Base-by-base conservation (phyloP, 2,113 vertebrate species). In the Bujurquina vittata region DNA sequence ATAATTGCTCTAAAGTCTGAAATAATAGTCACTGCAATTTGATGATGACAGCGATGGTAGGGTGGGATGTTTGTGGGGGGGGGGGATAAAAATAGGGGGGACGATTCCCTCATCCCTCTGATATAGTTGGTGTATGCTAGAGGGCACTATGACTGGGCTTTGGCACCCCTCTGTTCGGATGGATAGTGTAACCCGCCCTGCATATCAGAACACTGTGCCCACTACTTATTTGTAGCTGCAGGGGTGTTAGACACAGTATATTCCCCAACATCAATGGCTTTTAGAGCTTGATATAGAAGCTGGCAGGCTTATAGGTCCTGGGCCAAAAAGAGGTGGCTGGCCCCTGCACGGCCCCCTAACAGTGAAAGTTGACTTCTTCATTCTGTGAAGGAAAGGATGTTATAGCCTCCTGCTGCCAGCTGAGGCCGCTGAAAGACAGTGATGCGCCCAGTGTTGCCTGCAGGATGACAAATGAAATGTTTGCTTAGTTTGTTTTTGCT, bases 221-320 rank as follows among this genome's bases (percentile, higher is more conserved):
- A 94, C 85, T 84, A 88, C 90, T 93, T 95, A 94, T 95, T 95
- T 95, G 92, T 94, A 93, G 90, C 86, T 40, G 79, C 83, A 73
- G 87, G 92, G 92, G 95, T 95, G 95, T 95, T 94, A 95, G 95
- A 95, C 90, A 95, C 88, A 75, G 80, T 95, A 95, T 95, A 95
- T 94, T 94, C 89, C 88, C 80, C 56, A 65, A 93, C 94, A 93
- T 95, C 93, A 93, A 93, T 95, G 92, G 91, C 90, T 94, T 91
- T 92, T 91, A 83, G 84, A 77, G 90, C 95, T 94, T 87, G 92
- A 95, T 95, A 94, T 95, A 95, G 95, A 95, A 91, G 81, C 87
- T 92, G 93, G 87, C 90, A 90, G 90, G 73, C 76, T 85, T 84
- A 80, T 74, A 80, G 91, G 84, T 78, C 78, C 65, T 62, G 81